Percentiles rank a stretch among this genome's conserved stretches.
Conservation (phyloP, 2,888 invertebrate species). For the Marasmarcha lunaedactyla region DNA sequence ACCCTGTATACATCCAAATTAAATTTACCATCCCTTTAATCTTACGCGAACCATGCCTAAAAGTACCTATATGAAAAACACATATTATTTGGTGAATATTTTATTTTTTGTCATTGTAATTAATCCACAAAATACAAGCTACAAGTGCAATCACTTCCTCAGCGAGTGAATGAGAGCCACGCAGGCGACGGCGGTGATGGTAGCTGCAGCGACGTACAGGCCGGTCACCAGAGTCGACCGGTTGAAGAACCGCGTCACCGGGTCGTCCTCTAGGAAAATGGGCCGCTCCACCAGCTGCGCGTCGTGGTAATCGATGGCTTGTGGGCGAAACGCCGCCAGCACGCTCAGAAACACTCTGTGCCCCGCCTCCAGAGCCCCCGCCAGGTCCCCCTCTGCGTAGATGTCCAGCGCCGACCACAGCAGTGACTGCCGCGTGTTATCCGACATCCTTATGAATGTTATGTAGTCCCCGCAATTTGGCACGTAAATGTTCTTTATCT, state of each 20-base stretch:
- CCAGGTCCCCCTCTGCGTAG: conserved; percentile 53
- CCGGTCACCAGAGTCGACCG: too few relatives aligned
- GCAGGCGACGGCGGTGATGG: too few relatives aligned
- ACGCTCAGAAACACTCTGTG: conserved; percentile 46
- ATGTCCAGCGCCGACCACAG: conserved; percentile 59
- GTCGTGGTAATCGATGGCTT: conserved; percentile 49
- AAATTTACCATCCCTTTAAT: too few relatives aligned
- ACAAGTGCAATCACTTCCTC: too few relatives aligned
- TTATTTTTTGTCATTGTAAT: too few relatives aligned
- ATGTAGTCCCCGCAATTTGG: conserved; percentile 53
- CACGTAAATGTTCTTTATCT: conserved; percentile 39
- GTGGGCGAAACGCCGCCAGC: conserved; percentile 42
- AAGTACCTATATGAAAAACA: too few relatives aligned
- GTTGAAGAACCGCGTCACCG: neutral
- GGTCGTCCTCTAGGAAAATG: conserved; percentile 17
- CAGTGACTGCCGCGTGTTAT: conserved; percentile 22
- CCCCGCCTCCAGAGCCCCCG: conserved; percentile 50
- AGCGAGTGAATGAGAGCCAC: too few relatives aligned
- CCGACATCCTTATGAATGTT: conserved; percentile 28
- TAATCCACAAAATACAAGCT: too few relatives aligned
- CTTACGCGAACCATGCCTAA: too few relatives aligned
- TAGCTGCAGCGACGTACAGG: too few relatives aligned
- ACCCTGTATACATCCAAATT: too few relatives aligned
- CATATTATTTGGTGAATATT: too few relatives aligned
- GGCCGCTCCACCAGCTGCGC: conserved; percentile 27